Percentiles rank a stretch among this genome's conserved stretches.
Conservation (phyloP, 2,888 invertebrate genomes). For the Aspidiotus rigidus region DNA sequence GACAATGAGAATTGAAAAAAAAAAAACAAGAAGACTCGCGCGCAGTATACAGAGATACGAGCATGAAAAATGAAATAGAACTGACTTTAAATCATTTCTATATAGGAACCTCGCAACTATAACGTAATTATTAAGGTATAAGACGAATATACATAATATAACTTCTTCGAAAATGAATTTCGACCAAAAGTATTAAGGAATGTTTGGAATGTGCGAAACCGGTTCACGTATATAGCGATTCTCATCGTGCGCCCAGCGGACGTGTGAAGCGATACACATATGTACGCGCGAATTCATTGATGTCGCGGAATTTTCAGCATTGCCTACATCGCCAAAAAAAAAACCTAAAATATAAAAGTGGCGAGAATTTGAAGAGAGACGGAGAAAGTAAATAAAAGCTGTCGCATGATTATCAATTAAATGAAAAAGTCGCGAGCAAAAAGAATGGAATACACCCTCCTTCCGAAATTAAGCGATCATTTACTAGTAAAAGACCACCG, state of each 20-base stretch:
- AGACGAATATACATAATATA: not conserved
- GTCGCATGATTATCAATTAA: constrained; percentile 2
- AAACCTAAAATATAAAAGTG: not conserved
- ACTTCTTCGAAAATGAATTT: not conserved
- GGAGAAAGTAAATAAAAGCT: not conserved
- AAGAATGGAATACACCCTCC: constrained; percentile 11
- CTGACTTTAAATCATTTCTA: too few species aligned
- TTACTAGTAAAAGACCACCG: constrained; percentile 24
- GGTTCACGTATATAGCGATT: constrained; percentile 17
- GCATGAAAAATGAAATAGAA: too few species aligned
- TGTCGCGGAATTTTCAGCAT: not conserved
- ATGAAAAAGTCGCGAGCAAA: not conserved
- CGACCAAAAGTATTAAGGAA: not conserved
- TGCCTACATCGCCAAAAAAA: not conserved
- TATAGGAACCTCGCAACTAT: not conserved
- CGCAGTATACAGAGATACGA: too few species aligned
- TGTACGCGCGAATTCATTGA: not conserved
- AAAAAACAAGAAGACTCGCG: too few species aligned
- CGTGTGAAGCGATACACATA: too few species aligned
- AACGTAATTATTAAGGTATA: not conserved
- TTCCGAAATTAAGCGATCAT: constrained; percentile 31
- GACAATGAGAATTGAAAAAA: too few species aligned
- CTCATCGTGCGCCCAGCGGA: not conserved
- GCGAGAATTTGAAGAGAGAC: not conserved
- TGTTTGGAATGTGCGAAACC: constrained; percentile 31